These are phyloP conservation scores for Copidosoma floridanum DNA, from an alignment of 1,140 invertebrate species.

Conservation along the genomic window DNA sequence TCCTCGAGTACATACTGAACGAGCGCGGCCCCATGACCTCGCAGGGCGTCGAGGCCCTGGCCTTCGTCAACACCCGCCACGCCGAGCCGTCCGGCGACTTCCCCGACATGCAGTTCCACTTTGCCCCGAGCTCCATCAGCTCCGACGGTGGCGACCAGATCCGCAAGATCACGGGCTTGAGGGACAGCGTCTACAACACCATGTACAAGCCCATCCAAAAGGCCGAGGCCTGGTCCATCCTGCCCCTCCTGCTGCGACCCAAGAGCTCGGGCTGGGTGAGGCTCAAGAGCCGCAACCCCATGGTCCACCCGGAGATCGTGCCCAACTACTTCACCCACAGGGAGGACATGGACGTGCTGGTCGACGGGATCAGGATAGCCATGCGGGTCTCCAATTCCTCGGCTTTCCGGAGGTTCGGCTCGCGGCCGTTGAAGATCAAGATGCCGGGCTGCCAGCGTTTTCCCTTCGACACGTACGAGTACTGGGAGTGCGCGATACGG, in stretches of 20 bases:
- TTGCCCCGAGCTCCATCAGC: conserved; percentile 77
- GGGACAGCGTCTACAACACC: conserved; percentile 78
- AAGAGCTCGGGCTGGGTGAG: conserved; percentile 79
- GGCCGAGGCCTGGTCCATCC: conserved; percentile 79
- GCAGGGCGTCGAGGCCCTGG: conserved; percentile 77
- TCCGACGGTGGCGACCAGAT: conserved; percentile 78
- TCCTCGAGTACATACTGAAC: conserved; percentile 77
- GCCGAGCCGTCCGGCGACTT: conserved; percentile 70
- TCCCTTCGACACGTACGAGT: conserved; percentile 74
- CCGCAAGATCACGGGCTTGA: conserved; percentile 70
- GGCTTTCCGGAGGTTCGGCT: conserved; percentile 78
- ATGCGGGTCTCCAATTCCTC: conserved; percentile 74
- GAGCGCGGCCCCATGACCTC: conserved; percentile 77
- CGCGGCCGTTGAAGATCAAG: conserved; percentile 72
- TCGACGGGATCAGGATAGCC: conserved; percentile 80
- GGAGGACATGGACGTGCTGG: conserved; percentile 72
- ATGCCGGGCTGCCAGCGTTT: conserved; percentile 77
- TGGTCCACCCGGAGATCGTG: conserved; percentile 80
- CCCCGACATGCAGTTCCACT: conserved; percentile 86
- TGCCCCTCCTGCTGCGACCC: conserved; percentile 77
- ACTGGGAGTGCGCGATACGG: conserved; percentile 80
- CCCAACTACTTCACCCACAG: conserved; percentile 87
- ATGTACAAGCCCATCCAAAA: conserved; percentile 79
- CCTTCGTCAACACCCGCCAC: conserved; percentile 82
- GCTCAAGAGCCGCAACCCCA: conserved; percentile 76